Evolutionary conservation across 2,113 vertebrate genomes (phyloP), one percentile per base, ranked within the genome.

Genomic region (Lampris megalopsis): DNA sequence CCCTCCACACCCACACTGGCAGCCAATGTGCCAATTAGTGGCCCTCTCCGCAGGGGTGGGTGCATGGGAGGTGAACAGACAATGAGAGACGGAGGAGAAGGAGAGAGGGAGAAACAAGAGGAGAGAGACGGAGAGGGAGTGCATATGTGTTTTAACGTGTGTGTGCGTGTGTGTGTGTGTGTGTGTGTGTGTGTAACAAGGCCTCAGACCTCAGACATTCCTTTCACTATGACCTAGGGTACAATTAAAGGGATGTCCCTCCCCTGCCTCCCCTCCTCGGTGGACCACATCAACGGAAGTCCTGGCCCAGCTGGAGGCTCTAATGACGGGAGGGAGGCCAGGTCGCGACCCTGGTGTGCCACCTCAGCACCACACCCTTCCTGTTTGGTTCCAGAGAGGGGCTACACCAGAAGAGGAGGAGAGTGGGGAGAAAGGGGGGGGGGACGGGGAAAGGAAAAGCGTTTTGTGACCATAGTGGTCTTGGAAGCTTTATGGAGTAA

Each of bases 1-100:
- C 94, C 93, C 92, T 92, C 92, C 89, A 91, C 92, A 94, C 92
- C 94, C 93, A 93, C 91, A 92, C 92, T 93, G 94, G 93, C 92
- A 94, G 92, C 91, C 89, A 93, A 95, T 92, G 91, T 93, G 93
- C 93, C 94, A 94, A 95, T 95, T 95, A 95, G 93, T 92, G 94
- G 93, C 91, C 91, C 88, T 94, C 92, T 93, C 92, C 88, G 69
- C 91, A 91, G 92, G 91, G 92, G 92, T 88, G 88, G 88, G 88
- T 89, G 91, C 89, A 91, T 83, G 83, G 89, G 89, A 93, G 90
- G 90, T 90, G 88, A 86, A 88, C 88, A 89, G 24, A 24, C 24
- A 24, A 24, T 24, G 24, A 24, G 24, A 24, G 24, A 91, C 91
- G 92, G 86, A 92, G 89, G 89, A 81, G 84, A 90, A 87, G 88